Evolutionary conservation across 1,140 invertebrate genomes (phyloP), one percentile per base, ranked within the genome.

Genomic region (Berghia stephanieae): DNA sequence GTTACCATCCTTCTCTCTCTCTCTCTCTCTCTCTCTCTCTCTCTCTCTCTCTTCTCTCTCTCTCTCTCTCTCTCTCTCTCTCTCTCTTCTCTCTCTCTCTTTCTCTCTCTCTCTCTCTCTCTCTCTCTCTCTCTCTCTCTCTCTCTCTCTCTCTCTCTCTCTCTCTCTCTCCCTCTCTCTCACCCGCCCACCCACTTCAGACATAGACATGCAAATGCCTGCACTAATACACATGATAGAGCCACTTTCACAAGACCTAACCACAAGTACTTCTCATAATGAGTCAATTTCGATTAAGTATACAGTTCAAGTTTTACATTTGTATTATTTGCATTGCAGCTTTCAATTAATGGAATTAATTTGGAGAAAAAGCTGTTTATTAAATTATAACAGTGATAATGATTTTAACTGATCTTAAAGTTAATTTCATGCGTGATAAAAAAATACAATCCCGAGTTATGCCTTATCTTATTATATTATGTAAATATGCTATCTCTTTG

Each of bases 1-100:
- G n/a, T 49, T 49, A n/a, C 46, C 46, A 49, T 49, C 46, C 46
- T n/a, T 49, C n/a, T 49, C 10, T n/a, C 10, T 13, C 10, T n/a
- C n/a, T 13, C 46, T 49, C 46, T 49, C n/a, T 18, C 18, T 18
- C 31, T 67, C 36, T 67, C 63, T 34, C 24, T 34, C 63, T 34
- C 24, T 67, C n/a, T 38, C 36, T 67, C 24, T 31, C 36, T 52
- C 13, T 27, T 27, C 2, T 68, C 3, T 68, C 66, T 6, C 3
- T 2, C 21, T 40, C 34, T 68, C 66, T 68, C 66, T 68, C 66
- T 68, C 66, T 68, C 66, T 68, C 6, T 68, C 66, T 68, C 66
- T 68, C 36, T 55, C 72, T 74, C 72, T 57, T 55, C 21, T 74
- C 72, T 55, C 34, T 74, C 52, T 55, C 34, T 57, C 72, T 74